A percentile compares a stretch with the other conserved stretches of the same genome.
phyloP scores from a whole-genome alignment of 2,797 vertebrate species.

The Lacerta agilis region DNA sequence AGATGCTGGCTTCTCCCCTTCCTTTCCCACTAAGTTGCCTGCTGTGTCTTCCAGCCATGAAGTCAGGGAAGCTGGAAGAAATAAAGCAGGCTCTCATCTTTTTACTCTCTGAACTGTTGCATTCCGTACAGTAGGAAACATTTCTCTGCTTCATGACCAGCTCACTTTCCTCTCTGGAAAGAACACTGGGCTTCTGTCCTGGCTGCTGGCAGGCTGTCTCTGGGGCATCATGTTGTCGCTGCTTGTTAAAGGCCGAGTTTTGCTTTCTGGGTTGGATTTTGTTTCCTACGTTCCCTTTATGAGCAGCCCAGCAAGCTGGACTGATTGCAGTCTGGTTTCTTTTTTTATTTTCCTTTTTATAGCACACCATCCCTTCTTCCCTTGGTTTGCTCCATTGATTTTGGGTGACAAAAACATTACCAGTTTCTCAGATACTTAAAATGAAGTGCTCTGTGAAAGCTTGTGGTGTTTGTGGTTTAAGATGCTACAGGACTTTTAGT shows the following conservation, averaged over 20 bases:
- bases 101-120: not conserved
- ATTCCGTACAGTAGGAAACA: constrained; percentile 1
- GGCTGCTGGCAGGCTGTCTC: not conserved
- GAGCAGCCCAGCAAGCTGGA: not conserved
- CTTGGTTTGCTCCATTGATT: not conserved
- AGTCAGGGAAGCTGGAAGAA: not conserved
- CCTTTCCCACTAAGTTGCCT: not conserved
- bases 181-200: constrained; percentile 33
- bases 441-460: not conserved
- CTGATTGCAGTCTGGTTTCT: not conserved
- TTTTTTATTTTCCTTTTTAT: not conserved
- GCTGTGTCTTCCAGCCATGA: not conserved
- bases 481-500: too few relatives aligned
- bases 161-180: constrained; percentile 24
- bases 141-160: not conserved
- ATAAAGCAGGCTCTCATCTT: not conserved
- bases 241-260: not conserved
- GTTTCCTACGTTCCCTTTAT: not conserved
- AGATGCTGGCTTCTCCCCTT: not conserved
- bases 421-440: not conserved
- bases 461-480: too few relatives aligned
- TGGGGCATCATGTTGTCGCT: constrained; percentile 22
- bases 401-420: not conserved
- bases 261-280: not conserved
- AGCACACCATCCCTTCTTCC: not conserved